Conservation (phyloP, 2,113 vertebrate species). For the Clarias gariepinus region DNA sequence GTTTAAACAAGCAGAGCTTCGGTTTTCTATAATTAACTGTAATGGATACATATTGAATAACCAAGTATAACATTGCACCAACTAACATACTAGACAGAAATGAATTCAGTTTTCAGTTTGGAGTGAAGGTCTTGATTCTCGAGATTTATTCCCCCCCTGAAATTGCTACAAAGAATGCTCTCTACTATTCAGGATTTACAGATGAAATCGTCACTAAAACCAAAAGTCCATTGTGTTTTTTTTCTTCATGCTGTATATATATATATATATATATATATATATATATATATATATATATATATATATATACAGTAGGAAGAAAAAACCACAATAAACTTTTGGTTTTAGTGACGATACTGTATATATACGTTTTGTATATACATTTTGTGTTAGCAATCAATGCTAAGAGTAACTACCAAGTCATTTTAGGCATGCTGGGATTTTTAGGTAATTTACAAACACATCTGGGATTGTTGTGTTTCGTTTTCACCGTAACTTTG, state of each 20-base stretch:
- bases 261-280: too few species aligned
- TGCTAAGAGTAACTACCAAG: neutral
- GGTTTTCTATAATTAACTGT: slow-evolving; percentile 2
- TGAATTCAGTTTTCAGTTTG: neutral
- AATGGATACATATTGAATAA: neutral
- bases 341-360: too few species aligned
- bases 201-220: neutral
- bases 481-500: neutral
- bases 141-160: neutral
- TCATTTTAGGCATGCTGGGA: neutral
- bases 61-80: neutral
- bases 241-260: too few species aligned
- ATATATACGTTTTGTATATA: too few species aligned
- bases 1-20: neutral
- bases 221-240: neutral
- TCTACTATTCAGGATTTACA: slow-evolving; percentile 6
- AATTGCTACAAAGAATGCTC: neutral
- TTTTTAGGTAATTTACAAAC: neutral
- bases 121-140: neutral
- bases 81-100: neutral
- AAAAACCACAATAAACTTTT: too few species aligned
- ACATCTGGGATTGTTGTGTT: neutral
- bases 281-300: too few species aligned
- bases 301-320: too few species aligned
- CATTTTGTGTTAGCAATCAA: too few species aligned